Conservation (phyloP, 2,113 vertebrate species). For the Eulemur macaco region DNA sequence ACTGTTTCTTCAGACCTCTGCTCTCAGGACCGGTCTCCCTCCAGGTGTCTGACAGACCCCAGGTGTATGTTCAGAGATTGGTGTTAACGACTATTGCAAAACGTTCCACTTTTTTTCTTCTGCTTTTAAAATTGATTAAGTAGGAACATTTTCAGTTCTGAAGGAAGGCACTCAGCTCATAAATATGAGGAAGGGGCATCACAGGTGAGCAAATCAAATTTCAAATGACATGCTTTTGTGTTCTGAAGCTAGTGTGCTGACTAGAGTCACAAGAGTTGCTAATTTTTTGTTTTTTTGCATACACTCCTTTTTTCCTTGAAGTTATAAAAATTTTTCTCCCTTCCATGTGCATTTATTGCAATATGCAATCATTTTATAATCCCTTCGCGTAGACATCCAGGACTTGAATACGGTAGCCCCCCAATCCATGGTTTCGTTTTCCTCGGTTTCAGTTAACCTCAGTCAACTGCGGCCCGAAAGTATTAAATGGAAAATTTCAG, state of each 20-base stretch:
- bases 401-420: neutral
- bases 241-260: neutral
- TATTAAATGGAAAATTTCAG: neutral
- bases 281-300: neutral
- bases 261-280: neutral
- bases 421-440: neutral
- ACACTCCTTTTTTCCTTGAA: neutral
- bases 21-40: conserved; percentile 1
- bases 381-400: neutral
- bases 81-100: neutral
- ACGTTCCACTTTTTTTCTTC: neutral
- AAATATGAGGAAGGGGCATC: neutral
- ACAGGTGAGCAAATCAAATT: neutral
- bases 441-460: neutral
- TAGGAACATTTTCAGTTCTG: neutral
- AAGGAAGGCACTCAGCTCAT: neutral
- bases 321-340: neutral
- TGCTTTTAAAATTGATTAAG: neutral
- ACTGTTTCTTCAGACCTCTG: neutral
- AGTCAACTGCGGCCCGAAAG: neutral
- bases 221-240: fast-evolving
- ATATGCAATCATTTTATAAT: neutral
- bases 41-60: conserved; percentile 52
- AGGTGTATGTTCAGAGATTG: neutral
- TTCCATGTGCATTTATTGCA: neutral